These are phyloP conservation scores for Ascidia mentula DNA, from an alignment of 23 tunicate species.

Conservation along the genomic window DNA sequence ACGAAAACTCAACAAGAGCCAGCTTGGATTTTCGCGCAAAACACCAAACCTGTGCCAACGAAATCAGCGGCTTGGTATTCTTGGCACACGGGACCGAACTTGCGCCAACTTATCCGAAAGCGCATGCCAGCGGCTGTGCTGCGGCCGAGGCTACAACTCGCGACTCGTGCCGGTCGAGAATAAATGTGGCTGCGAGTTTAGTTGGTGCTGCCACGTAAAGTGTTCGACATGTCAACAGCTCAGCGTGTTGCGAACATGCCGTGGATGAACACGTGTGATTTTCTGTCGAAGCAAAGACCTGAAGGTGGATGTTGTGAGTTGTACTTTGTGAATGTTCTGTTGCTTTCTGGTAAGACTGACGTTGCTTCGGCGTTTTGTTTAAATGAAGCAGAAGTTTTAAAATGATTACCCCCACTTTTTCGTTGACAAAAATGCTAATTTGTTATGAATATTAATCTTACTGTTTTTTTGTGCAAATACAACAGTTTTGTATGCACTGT, in stretches of 20 bases:
- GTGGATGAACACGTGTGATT: background rate
- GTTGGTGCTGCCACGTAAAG: slow-evolving; percentile 5
- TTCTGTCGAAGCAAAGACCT: background rate
- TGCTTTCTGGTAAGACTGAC: no score
- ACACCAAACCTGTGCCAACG: slow-evolving; percentile 44
- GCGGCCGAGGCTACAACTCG: slow-evolving; percentile 29
- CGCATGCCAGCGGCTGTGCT: slow-evolving; percentile 45
- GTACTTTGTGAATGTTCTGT: no score
- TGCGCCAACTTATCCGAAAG: slow-evolving; percentile 32
- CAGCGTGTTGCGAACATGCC: background rate
- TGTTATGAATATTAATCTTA: no score
- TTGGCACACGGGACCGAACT: slow-evolving; percentile 37
- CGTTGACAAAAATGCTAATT: no score
- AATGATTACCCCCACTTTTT: no score
- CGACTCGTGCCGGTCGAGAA: background rate
- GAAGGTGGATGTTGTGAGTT: no score
- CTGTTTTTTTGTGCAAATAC: no score
- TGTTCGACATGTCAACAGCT: background rate
- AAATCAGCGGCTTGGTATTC: slow-evolving; percentile 15
- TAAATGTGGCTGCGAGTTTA: slow-evolving; percentile 2
- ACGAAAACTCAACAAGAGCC: slow-evolving; percentile 38
- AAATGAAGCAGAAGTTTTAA: no score
- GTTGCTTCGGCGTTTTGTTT: no score
- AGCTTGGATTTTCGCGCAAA: slow-evolving; percentile 25
- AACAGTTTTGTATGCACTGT: no score